Evolutionary conservation across 2,888 invertebrate genomes (phyloP).

Genomic region (Hylaea fasciaria): DNA sequence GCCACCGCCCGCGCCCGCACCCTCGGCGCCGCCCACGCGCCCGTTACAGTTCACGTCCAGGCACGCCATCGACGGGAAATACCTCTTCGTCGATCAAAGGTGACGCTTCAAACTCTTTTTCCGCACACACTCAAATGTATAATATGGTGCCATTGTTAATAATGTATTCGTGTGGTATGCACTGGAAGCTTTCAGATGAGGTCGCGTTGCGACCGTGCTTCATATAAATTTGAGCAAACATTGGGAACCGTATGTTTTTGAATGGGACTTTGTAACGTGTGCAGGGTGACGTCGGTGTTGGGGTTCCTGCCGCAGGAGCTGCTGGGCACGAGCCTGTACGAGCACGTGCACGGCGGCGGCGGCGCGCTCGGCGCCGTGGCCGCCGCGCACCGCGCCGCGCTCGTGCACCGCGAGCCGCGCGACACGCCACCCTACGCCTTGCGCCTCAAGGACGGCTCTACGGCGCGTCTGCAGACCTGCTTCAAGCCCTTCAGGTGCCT

Average conservation of each 20-base stretch:
- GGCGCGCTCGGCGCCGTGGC: constrained; percentile 92
- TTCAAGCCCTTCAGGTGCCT: constrained; percentile 93
- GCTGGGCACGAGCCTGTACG: constrained; percentile 96
- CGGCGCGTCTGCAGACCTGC: constrained; percentile 90
- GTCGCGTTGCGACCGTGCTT: too few species aligned
- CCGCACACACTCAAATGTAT: too few species aligned
- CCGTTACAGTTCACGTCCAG: constrained; percentile 92
- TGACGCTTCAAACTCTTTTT: constrained; percentile 52
- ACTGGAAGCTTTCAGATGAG: too few species aligned
- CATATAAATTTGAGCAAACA: too few species aligned
- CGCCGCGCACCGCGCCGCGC: constrained; percentile 92
- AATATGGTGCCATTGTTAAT: too few species aligned
- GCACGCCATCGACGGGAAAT: constrained; percentile 96
- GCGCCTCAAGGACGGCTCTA: constrained; percentile 91
- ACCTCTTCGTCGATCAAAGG: constrained; percentile 96
- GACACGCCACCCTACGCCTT: constrained; percentile 91
- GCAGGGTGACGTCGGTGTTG: constrained; percentile 93
- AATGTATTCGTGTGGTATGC: too few species aligned
- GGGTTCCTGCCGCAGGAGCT: constrained; percentile 97
- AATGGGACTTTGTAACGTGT: constrained; percentile 29
- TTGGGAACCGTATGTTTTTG: too few species aligned
- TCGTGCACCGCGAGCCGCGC: constrained; percentile 79
- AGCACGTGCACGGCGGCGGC: constrained; percentile 93
- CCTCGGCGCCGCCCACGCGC: constrained; percentile 72
- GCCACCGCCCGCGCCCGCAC: constrained; percentile 18